Conservation (phyloP, 2,113 vertebrate genomes). For the Thermophis baileyi region DNA sequence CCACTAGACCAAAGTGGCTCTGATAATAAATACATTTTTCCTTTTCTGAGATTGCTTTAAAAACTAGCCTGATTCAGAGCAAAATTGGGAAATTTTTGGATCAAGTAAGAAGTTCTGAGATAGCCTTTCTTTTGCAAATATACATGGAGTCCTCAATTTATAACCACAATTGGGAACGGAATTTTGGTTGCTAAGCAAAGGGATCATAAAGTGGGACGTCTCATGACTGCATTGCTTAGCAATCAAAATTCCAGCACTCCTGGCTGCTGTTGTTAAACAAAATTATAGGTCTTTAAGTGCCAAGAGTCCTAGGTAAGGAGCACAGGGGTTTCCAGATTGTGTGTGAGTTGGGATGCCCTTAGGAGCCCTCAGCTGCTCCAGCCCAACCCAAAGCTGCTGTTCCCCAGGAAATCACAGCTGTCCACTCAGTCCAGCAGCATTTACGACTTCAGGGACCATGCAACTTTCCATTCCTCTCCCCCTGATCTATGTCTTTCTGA, state of each 20-base stretch:
- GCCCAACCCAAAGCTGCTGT: no score
- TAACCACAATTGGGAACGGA: background rate
- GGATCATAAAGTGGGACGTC: background rate
- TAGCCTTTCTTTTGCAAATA: background rate
- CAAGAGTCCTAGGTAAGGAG: background rate
- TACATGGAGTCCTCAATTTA: background rate
- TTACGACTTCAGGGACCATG: no score
- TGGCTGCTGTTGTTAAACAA: background rate
- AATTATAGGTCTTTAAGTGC: background rate
- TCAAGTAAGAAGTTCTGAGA: background rate
- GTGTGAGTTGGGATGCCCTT: background rate
- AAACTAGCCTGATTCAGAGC: background rate
- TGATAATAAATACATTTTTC: background rate
- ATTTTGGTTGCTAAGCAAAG: background rate
- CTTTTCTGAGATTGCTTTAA: background rate
- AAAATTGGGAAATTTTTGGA: background rate
- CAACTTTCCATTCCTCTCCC: no score
- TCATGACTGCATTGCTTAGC: background rate
- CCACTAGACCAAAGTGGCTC: no score
- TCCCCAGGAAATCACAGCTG: no score
- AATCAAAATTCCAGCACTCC: background rate
- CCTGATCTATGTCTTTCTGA: no score
- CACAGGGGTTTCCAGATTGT: background rate
- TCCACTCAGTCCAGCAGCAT: no score
- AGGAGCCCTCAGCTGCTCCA: no score